phyloP scores from a whole-genome alignment of 53 echinoderm and acorn worm genomes.

The Stichopus horrens region DNA sequence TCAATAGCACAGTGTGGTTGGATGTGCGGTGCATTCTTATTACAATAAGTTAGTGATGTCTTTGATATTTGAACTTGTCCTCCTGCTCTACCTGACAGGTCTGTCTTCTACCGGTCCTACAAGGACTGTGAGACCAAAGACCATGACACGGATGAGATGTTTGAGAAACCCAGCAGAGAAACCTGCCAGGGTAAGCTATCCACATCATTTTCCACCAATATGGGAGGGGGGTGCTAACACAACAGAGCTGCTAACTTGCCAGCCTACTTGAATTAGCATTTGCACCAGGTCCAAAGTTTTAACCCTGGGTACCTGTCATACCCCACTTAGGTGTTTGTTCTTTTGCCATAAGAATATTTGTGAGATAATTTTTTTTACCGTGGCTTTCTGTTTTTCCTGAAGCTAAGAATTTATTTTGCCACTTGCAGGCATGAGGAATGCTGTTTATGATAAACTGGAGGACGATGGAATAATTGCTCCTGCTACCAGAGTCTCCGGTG shows the following conservation, averaged over 20 bases:
- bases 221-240: too few species aligned
- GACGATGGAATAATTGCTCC: slow-evolving; percentile 98
- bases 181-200: slow-evolving; percentile 73
- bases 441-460: slow-evolving; percentile 94
- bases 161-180: slow-evolving; percentile 90
- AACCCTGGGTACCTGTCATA: too few species aligned
- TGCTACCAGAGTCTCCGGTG: slow-evolving; percentile 85
- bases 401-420: not conserved
- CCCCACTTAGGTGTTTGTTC: not conserved
- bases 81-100: slow-evolving; percentile 51
- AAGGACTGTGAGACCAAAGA: slow-evolving; percentile 90
- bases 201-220: not conserved
- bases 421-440: slow-evolving; percentile 80
- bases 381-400: too few species aligned
- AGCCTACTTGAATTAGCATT: too few species aligned
- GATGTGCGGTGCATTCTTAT: too few species aligned
- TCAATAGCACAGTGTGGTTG: not conserved
- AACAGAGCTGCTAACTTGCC: too few species aligned
- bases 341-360: not conserved
- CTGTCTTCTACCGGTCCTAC: slow-evolving; percentile 98
- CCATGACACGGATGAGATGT: slow-evolving; percentile 83
- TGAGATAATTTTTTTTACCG: too few species aligned
- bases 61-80: not conserved
- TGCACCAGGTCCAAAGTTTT: too few species aligned
- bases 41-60: too few species aligned